Evolutionary conservation across 2,797 vertebrate species (phyloP).

Genomic region (Premnoplex brunnescens): DNA sequence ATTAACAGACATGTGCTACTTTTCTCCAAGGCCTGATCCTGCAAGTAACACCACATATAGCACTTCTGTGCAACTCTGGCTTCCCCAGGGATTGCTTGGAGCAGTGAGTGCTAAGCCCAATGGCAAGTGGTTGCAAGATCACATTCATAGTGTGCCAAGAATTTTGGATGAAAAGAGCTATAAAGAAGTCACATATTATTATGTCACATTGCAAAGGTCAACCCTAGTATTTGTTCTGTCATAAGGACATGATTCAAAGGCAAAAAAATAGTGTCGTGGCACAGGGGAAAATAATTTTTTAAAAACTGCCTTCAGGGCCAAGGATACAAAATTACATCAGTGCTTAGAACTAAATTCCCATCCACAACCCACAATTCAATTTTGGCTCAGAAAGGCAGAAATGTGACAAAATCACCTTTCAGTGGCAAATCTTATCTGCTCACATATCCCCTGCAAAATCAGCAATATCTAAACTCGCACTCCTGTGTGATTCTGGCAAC

Average conservation of each 20-base stretch:
- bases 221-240: slow-evolving; percentile 56
- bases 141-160: background rate
- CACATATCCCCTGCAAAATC: slow-evolving; percentile 30
- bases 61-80: background rate
- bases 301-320: slow-evolving; percentile 34
- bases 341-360: slow-evolving; percentile 47
- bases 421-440: slow-evolving; percentile 49
- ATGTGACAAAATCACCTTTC: slow-evolving; percentile 53
- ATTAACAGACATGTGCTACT: background rate
- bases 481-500: background rate
- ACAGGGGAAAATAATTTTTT: slow-evolving; percentile 46
- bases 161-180: slow-evolving; percentile 58
- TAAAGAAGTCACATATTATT: slow-evolving; percentile 67
- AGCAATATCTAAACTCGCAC: background rate
- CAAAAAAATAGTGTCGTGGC: slow-evolving; percentile 55
- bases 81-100: slow-evolving; percentile 4
- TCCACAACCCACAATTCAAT: slow-evolving; percentile 44
- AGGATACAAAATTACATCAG: slow-evolving; percentile 68
- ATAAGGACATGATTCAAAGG: slow-evolving; percentile 58
- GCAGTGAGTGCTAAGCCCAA: background rate
- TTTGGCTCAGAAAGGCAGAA: slow-evolving; percentile 53
- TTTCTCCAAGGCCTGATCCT: slow-evolving; percentile 1
- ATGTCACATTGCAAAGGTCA: slow-evolving; percentile 66
- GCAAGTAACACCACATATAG: background rate
- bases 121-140: background rate